Evolutionary conservation across 2,797 vertebrate species (phyloP).

Genomic region (Cercopithecus mitis): DNA sequence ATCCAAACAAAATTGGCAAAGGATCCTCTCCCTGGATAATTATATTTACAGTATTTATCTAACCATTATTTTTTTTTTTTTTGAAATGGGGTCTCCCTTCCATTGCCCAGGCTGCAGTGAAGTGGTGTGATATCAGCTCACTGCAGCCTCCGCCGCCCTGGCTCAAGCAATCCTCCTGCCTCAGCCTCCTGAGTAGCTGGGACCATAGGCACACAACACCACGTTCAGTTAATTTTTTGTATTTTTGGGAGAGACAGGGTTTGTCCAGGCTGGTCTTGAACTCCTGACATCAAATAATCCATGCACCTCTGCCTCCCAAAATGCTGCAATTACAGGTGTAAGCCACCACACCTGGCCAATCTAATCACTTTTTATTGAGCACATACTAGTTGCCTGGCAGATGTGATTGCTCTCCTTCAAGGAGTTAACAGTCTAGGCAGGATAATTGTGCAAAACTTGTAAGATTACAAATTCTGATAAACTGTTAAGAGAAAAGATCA

Average conservation of each 20-base stretch:
- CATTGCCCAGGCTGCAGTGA: neutral
- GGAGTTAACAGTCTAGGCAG: neutral
- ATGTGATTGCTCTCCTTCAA: neutral
- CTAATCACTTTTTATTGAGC: neutral
- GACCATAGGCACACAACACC: neutral
- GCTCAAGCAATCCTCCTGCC: neutral
- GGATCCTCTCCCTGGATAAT: neutral
- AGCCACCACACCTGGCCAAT: neutral
- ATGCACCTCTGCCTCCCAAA: neutral
- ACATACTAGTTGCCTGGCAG: neutral
- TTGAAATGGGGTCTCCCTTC: neutral
- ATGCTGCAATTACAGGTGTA: neutral
- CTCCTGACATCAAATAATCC: neutral
- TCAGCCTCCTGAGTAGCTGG: neutral
- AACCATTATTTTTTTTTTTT: neutral
- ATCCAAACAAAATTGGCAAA: neutral
- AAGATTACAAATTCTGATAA: slow-evolving; percentile 8
- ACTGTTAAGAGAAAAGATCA: neutral
- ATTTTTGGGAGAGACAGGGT: neutral
- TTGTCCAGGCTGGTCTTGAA: neutral
- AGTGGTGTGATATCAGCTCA: neutral
- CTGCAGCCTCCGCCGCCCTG: rapidly evolving
- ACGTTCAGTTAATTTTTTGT: neutral
- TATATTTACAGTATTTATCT: neutral
- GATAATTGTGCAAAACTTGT: neutral